Evolutionary conservation across 2,797 vertebrate genomes (phyloP).

Genomic region (Podargus strigoides): DNA sequence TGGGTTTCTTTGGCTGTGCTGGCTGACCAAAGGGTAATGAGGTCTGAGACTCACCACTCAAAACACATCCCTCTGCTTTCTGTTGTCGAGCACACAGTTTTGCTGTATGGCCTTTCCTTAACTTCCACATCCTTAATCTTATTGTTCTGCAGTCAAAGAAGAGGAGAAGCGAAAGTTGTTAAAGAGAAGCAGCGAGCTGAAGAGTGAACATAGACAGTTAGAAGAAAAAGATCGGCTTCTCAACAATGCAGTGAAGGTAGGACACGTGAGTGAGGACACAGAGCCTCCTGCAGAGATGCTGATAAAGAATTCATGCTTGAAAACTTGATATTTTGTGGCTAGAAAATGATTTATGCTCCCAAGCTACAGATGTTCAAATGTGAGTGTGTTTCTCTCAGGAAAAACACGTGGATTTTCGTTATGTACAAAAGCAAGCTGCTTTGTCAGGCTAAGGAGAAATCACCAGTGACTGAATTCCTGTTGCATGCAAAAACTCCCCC

Average conservation of each 20-base stretch:
- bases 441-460: not conserved
- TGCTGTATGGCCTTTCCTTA: not conserved
- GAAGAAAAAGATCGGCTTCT: constrained; percentile 88
- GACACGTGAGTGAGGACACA: not conserved
- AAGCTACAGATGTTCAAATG: not conserved
- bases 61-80: not conserved
- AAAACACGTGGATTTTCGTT: not conserved
- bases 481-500: not conserved
- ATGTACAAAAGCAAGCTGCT: not conserved
- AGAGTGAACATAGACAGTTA: constrained; percentile 85
- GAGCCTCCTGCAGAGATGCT: not conserved
- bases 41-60: not conserved
- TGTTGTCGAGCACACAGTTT: not conserved
- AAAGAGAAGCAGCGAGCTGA: constrained; percentile 86
- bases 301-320: not conserved
- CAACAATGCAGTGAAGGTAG: constrained; percentile 83
- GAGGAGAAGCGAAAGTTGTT: constrained; percentile 91
- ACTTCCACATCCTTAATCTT: not conserved
- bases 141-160: constrained; percentile 84
- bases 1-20: not conserved
- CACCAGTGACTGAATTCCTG: not conserved
- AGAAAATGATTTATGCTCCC: not conserved
- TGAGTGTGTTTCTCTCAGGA: not conserved
- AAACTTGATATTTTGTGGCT: not conserved
- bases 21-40: not conserved